Base-by-base conservation (phyloP, 2,888 invertebrate genomes). In the Nezara viridula region DNA sequence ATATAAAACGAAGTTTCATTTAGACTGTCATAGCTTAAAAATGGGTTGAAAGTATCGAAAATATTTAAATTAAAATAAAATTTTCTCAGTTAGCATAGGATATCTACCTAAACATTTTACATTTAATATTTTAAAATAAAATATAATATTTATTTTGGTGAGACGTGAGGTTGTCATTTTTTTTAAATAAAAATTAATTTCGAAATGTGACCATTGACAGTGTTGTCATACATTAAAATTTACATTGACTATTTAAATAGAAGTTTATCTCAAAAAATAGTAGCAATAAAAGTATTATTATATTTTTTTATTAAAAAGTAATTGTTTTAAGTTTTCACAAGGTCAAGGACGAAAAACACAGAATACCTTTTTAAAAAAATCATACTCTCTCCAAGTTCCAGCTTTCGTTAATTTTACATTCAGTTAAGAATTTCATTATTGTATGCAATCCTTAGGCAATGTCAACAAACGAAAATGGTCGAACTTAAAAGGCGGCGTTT, bases 391-490 rank as follows among this genome's bases (percentile, higher is more conserved):
- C 27, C 60, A 16, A 12, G 27, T 60, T 60, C 12, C 27, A 60
- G 4, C n/a, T 16, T 14, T 27, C 5, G 27, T 4, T 27, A 60
- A 37, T 73, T 73, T 73, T 7, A 73, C 21, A 21, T 37, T 37
- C 19, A 19, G 1, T 27, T 19, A 37, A 73, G 0, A 37, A 73
- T 37, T 73, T 21, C 66, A 73, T n/a, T 44, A 81, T 81, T 24
- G 40, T n/a, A 3, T 47, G 81, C 44, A 81, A 81, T n/a, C 44
- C 44, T 24, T 81, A 44, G 37, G 66, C 32, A 73, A 73, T 73
- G 81, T 81, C 81, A 81, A 81, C 81, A 81, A 81, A 81, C 14
- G 44, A 44, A 44, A 77, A 81, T 44, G 81, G 81, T 47, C n/a
- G 81, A 81, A 81, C 81, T 81, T 47, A 21, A 81, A 81, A n/a